Conservation (phyloP, 2,888 invertebrate species). For the Chorisops tibialis region DNA sequence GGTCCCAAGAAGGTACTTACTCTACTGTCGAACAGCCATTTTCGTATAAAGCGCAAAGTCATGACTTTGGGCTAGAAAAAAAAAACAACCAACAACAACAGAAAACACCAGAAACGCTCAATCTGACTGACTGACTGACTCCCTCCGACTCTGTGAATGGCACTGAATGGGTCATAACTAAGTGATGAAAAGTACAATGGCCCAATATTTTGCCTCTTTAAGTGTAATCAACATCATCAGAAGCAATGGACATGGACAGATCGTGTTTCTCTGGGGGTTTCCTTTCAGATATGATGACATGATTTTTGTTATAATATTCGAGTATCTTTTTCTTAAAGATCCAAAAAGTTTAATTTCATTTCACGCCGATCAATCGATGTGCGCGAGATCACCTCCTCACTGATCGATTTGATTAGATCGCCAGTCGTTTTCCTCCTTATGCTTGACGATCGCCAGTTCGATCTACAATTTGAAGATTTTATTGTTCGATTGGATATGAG, state of each 20-base stretch:
- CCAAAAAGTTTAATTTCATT: too few species aligned
- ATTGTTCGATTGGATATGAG: constrained; percentile 6
- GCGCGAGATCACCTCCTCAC: neutral
- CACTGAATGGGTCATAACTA: constrained; percentile 32
- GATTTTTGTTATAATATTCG: constrained; percentile 11
- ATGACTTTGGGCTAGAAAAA: constrained; percentile 21
- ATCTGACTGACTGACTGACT: constrained; percentile 17
- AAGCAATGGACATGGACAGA: constrained; percentile 27
- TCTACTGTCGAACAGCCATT: constrained; percentile 9
- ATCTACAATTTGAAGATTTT: constrained; percentile 23
- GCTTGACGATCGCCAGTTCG: constrained; percentile 2
- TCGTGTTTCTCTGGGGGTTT: constrained; percentile 24
- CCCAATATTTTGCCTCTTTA: constrained; percentile 32
- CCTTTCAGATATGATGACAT: constrained; percentile 9
- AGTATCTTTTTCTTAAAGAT: too few species aligned
- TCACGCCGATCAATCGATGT: neutral
- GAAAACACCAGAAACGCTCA: neutral
- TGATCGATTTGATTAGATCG: constrained; percentile 15
- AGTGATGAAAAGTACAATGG: constrained; percentile 34
- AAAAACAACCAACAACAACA: too few species aligned
- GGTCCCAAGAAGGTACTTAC: constrained; percentile 17
- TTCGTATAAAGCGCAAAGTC: constrained; percentile 17
- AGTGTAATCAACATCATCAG: constrained; percentile 30
- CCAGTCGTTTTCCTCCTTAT: neutral
- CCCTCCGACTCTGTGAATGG: constrained; percentile 19